Evolutionary conservation across 2,888 invertebrate species (phyloP), one percentile per base, ranked within the genome.

Genomic region (Cantharis lateralis): DNA sequence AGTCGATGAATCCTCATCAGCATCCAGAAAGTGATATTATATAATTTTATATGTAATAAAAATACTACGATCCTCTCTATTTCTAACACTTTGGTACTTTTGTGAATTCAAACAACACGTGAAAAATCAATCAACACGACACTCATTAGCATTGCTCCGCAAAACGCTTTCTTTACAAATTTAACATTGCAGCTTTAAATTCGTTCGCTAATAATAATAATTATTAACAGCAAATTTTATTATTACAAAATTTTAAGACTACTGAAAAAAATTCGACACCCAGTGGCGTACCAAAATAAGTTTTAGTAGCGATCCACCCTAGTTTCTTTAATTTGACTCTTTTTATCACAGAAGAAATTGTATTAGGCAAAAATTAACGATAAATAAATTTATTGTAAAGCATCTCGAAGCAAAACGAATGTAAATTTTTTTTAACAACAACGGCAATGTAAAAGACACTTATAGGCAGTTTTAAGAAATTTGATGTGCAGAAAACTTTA

Each of bases 271-370:
- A 48, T 48, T 48, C 48, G 48, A n/a, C 48, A 9, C 48, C n/a
- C 48, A n/a, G 48, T n/a, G 48, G 48, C 48, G 48, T 7, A 48
- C n/a, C 48, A 48, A 48, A 48, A 48, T n/a, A n/a, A 48, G 48
- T 48, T 48, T 7, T 7, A 32, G 48, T 13, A n/a, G 48, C 48
- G 48, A 48, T 48, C 48, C n/a, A 9, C 48, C 48, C 48, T n/a
- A 48, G 48, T n/a, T 48, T 66, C n/a, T n/a, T 24, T 66, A 66
- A 66, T 66, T 66, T 66, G 63, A 63, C 63, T 63, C 13, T 20
- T 66, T 20, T 63, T 66, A 66, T 66, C 64, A 66, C 64, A 66
- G 64, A 66, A 66, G 20, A 66, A 66, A 66, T 48, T 48, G 48
- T 66, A 66, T 66, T 66, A 20, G 18, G 64, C 24, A 66, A 66